Evolutionary conservation across 1,140 invertebrate species (phyloP).

Genomic region (Araneus ventricosus): DNA sequence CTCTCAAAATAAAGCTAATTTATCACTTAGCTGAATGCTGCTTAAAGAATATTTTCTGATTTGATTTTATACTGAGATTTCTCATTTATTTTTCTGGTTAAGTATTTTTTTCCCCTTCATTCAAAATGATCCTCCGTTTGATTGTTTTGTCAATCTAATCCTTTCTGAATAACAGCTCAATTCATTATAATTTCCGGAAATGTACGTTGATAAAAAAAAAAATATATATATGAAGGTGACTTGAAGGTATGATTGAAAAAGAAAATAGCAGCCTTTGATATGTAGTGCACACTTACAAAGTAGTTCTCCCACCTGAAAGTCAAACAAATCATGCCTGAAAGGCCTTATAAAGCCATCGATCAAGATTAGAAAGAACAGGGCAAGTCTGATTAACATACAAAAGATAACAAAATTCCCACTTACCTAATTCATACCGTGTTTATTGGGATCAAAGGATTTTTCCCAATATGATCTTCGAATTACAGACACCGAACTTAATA

Average conservation of each 20-base stretch:
- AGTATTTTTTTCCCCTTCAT: too few species aligned
- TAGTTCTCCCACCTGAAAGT: not conserved
- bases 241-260: not conserved
- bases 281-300: not conserved
- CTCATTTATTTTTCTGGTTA: too few species aligned
- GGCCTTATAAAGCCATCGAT: not conserved
- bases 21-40: too few species aligned
- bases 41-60: too few species aligned
- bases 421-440: not conserved
- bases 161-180: not conserved
- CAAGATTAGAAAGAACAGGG: not conserved
- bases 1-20: too few species aligned
- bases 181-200: not conserved
- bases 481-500: not conserved
- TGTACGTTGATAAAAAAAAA: not conserved
- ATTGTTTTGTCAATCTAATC: too few species aligned
- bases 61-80: too few species aligned
- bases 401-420: slow-evolving; percentile 31
- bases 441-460: not conserved
- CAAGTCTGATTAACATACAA: not conserved
- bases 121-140: too few species aligned
- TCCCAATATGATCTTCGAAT: not conserved
- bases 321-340: not conserved
- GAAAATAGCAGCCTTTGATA: not conserved
- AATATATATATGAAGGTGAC: not conserved